Evolutionary conservation across 2,888 invertebrate genomes (phyloP), one percentile per base, ranked within the genome.

Genomic region (Amblyjoppa fuscipennis): DNA sequence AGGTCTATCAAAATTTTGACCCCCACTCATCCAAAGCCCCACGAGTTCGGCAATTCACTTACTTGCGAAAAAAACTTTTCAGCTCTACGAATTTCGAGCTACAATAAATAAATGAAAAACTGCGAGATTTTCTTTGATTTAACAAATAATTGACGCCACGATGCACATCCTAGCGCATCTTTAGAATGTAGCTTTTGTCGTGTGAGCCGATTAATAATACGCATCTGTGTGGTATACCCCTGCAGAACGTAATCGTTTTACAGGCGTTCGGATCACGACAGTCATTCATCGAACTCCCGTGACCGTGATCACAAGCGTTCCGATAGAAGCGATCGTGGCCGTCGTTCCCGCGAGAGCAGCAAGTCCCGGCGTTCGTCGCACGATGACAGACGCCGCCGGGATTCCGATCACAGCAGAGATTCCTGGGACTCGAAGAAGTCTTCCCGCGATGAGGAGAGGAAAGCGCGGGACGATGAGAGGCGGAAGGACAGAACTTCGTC

Each of bases 201-300:
- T 87, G 71, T 87, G 89, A 91, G 87, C 90, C 91, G 88, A 92
- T 91, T 93, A 94, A 94, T 94, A 94, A 94, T 92, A 92, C 91
- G 91, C 93, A 94, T 94, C 94, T 94, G 94, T 92, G 92, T 94
- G 94, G 94, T 94, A 92, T 92, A 93, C 91, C 94, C 93, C 93
- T 93, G 93, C 94, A 94, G 94, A 94, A 93, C 93, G 93, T 94
- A 94, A 94, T 94, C 92, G 91, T 94, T 93, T 94, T 94, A 94
- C 94, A 94, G 94, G 93, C 92, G 92, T 92, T 80, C 91, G 89
- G 93, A 93, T 87, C 89, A 91, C 88, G 93, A 93, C 77, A 91
- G 91, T 81, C 90, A 91, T 80, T 87, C 92, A 74, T 88, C 91
- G 74, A 91, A 87, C 86, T 88, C 91, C 38, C 92, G 91, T 45